Percentiles rank a stretch among this genome's conserved stretches.
phyloP scores from a whole-genome alignment of 2,797 vertebrate genomes.

The Lagocephalus sceleratus region DNA sequence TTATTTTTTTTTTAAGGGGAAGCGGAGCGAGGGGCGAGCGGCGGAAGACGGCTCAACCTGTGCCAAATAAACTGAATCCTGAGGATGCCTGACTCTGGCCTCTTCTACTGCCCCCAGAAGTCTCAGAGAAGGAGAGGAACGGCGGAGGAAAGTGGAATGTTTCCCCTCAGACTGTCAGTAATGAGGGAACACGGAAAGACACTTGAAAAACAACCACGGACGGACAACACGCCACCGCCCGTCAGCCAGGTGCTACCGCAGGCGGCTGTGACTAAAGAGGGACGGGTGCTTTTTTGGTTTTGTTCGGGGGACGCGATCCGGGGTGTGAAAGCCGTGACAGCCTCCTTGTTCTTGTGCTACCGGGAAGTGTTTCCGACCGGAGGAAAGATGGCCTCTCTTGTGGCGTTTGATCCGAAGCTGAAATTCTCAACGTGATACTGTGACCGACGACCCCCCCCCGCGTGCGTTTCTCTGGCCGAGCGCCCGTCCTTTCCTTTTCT shows the following conservation, averaged over 20 bases:
- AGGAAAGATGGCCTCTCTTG: slow-evolving; percentile 31
- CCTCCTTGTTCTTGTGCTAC: slow-evolving; percentile 7
- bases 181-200: slow-evolving; percentile 31
- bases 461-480: slow-evolving; percentile 28
- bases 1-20: too few species aligned
- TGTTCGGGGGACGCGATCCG: slow-evolving; percentile 43
- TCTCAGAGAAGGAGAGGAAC: slow-evolving; percentile 13
- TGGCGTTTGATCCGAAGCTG: slow-evolving; percentile 38
- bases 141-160: slow-evolving; percentile 16
- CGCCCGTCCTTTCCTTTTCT: slow-evolving; percentile 12
- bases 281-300: slow-evolving; percentile 16
- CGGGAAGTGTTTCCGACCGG: slow-evolving; percentile 33
- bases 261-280: slow-evolving; percentile 15
- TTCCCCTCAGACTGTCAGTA: slow-evolving; percentile 29
- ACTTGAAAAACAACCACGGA: slow-evolving; percentile 23
- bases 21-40: slow-evolving; percentile 24
- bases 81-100: slow-evolving; percentile 49
- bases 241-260: slow-evolving; percentile 50
- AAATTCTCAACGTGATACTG: slow-evolving; percentile 59
- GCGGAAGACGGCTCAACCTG: slow-evolving; percentile 50
- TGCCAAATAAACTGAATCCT: slow-evolving; percentile 65
- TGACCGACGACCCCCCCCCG: slow-evolving; percentile 48
- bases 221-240: slow-evolving; percentile 16
- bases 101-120: slow-evolving; percentile 50
- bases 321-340: slow-evolving; percentile 4